Evolutionary conservation across 2,797 vertebrate genomes (phyloP).

Genomic region (Malurus splendens): DNA sequence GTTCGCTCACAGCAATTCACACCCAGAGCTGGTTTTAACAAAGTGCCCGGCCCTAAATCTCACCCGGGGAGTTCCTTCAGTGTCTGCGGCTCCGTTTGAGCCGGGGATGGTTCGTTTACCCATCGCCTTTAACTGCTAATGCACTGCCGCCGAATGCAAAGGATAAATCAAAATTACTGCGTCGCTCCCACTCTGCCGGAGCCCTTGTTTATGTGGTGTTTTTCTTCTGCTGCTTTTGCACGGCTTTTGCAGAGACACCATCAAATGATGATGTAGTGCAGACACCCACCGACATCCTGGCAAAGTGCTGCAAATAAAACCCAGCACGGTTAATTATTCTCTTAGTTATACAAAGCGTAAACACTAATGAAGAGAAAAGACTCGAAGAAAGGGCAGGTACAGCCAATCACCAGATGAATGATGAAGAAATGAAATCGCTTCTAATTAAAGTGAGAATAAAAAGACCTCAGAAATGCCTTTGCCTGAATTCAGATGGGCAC

Average conservation of each 20-base stretch:
- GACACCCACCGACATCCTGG: slow-evolving; percentile 30
- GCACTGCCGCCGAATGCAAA: slow-evolving; percentile 63
- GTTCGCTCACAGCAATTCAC: slow-evolving; percentile 58
- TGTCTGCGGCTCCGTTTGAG: slow-evolving; percentile 53
- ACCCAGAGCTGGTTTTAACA: not conserved
- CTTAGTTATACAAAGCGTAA: slow-evolving; percentile 66
- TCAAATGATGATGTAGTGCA: slow-evolving; percentile 69
- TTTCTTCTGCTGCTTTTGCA: slow-evolving; percentile 58
- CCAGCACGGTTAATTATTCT: slow-evolving; percentile 58
- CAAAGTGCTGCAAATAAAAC: slow-evolving; percentile 57
- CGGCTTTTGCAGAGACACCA: slow-evolving; percentile 41
- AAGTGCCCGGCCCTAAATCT: slow-evolving; percentile 15
- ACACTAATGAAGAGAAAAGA: slow-evolving; percentile 56
- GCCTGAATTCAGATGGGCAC: not conserved
- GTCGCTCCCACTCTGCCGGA: slow-evolving; percentile 65
- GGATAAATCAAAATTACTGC: slow-evolving; percentile 76
- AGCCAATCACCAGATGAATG: not conserved
- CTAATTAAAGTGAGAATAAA: not conserved
- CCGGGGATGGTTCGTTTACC: slow-evolving; percentile 65
- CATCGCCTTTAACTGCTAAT: slow-evolving; percentile 70
- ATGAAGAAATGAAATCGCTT: not conserved
- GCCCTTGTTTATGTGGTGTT: slow-evolving; percentile 67
- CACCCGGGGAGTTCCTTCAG: slow-evolving; percentile 39
- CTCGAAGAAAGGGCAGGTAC: slow-evolving; percentile 20
- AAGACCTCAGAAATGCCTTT: not conserved